phyloP scores from a whole-genome alignment of 2,113 vertebrate species.

The Blennius ocellaris region DNA sequence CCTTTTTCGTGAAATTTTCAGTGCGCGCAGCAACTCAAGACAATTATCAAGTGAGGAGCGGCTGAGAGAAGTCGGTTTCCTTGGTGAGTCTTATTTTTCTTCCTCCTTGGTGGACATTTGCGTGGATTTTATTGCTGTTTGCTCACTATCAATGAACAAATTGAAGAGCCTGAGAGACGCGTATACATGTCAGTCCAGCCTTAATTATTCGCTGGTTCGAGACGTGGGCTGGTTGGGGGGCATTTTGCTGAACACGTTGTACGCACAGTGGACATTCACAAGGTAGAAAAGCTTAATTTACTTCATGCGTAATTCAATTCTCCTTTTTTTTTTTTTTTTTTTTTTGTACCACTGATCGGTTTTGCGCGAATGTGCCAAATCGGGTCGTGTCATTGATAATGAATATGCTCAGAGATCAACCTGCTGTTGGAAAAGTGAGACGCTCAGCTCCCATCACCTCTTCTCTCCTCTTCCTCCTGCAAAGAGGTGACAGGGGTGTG shows the following conservation, averaged over 20 bases:
- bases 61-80: constrained; percentile 56
- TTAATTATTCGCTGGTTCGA: too few species aligned
- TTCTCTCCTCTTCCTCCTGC: neutral
- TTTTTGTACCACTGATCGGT: too few species aligned
- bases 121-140: neutral
- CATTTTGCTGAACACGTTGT: too few species aligned
- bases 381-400: neutral
- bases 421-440: neutral
- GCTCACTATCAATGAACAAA: neutral
- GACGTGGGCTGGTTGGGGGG: too few species aligned
- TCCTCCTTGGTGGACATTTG: neutral
- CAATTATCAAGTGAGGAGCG: constrained; percentile 34
- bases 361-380: too few species aligned
- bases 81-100: constrained; percentile 56
- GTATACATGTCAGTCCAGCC: too few species aligned
- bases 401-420: constrained; percentile 9
- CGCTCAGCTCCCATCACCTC: neutral
- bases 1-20: neutral
- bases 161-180: too few species aligned
- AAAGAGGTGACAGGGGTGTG: constrained; percentile 17
- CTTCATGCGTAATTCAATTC: too few species aligned
- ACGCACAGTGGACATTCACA: too few species aligned
- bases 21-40: constrained; percentile 10
- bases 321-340: too few species aligned
- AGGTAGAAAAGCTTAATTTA: too few species aligned